phyloP scores from a whole-genome alignment of 2,888 invertebrate species.

The Holacanthella duospinosa region DNA sequence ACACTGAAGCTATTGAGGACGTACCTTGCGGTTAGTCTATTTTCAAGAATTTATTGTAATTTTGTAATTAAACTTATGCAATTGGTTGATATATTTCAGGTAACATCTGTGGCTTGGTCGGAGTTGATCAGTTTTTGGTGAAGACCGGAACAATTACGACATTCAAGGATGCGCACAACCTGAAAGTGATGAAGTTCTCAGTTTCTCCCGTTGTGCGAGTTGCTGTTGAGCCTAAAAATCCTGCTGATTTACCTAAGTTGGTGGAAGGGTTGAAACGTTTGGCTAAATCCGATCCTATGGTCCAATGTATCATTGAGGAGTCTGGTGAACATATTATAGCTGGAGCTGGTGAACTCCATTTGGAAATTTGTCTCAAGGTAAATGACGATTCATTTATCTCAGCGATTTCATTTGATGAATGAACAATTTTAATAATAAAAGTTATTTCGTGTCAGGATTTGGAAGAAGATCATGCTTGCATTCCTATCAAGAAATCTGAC shows the following conservation, averaged over 20 bases:
- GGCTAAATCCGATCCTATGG: constrained; percentile 99
- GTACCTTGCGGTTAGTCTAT: constrained; percentile 72
- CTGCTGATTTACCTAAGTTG: constrained; percentile 96
- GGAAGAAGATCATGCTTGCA: constrained; percentile 98
- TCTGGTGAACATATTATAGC: constrained; percentile 99
- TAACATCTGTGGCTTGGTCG: constrained; percentile 99
- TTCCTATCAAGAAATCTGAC: constrained; percentile 96
- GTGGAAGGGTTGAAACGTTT: constrained; percentile 95
- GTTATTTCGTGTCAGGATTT: constrained; percentile 52
- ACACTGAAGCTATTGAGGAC: constrained; percentile 97
- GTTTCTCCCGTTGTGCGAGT: constrained; percentile 99
- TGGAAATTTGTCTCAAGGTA: constrained; percentile 48
- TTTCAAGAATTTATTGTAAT: neutral
- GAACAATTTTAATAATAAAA: constrained; percentile 6
- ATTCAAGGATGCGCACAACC: constrained; percentile 98
- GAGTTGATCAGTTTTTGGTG: constrained; percentile 98
- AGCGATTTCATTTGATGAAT: constrained; percentile 6
- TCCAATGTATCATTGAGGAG: constrained; percentile 98
- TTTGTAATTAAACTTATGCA: no score
- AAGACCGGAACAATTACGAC: constrained; percentile 99
- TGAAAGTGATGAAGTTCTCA: constrained; percentile 99
- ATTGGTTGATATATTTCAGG: constrained; percentile 45
- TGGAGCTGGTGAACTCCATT: constrained; percentile 97
- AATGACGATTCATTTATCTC: neutral
- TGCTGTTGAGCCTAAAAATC: constrained; percentile 98